Percentiles rank a stretch among this genome's conserved stretches.
Conservation (phyloP, 2,113 vertebrate genomes). For the Periophthalmodon schlosseri region DNA sequence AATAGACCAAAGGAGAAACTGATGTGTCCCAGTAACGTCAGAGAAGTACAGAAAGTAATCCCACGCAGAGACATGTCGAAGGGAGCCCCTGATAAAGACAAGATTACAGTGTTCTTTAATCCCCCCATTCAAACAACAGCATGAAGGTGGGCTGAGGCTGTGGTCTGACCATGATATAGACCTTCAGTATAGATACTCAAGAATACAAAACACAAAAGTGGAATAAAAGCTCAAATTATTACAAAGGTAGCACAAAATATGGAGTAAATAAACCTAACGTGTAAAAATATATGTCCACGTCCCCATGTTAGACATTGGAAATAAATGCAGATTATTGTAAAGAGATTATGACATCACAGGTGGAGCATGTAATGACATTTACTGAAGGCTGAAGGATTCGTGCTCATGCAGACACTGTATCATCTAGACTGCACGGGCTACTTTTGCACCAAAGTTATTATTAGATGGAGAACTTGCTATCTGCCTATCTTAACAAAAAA, state of each 20-base stretch:
- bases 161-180: slow-evolving; percentile 45
- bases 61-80: slow-evolving; percentile 40
- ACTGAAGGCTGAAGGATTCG: slow-evolving; percentile 21
- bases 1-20: neutral
- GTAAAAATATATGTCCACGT: neutral
- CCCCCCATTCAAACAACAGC: slow-evolving; percentile 56
- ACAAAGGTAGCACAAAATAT: neutral
- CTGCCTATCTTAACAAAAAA: slow-evolving; percentile 8
- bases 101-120: slow-evolving; percentile 67
- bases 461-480: neutral
- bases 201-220: slow-evolving; percentile 7
- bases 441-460: neutral
- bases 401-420: neutral
- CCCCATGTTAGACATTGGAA: neutral
- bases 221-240: neutral
- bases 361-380: slow-evolving; percentile 36
- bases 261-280: no score
- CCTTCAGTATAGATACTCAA: slow-evolving; percentile 53
- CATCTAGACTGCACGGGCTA: neutral
- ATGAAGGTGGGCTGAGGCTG: slow-evolving; percentile 49
- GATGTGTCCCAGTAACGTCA: slow-evolving; percentile 36
- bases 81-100: slow-evolving; percentile 45
- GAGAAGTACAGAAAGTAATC: slow-evolving; percentile 49
- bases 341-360: slow-evolving; percentile 58
- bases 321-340: slow-evolving; percentile 50